These are phyloP conservation scores for Eustalomyia histrio DNA, from an alignment of 2,888 invertebrate genomes.

Conservation along the genomic window DNA sequence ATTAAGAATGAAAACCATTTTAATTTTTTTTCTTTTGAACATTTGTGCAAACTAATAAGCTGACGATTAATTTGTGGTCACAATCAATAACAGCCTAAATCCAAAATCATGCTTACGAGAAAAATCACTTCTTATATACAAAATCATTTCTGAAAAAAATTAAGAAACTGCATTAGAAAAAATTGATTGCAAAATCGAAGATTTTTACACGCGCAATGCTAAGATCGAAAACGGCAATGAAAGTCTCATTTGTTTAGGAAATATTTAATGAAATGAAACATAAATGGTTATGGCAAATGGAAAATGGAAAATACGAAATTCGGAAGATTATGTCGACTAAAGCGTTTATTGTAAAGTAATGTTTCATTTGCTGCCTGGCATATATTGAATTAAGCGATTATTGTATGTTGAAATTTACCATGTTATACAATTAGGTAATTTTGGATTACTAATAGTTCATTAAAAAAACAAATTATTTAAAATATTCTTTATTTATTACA, in stretches of 20 bases:
- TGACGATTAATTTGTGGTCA: no score
- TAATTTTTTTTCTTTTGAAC: no score
- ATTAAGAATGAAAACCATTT: no score
- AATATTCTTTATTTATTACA: background rate
- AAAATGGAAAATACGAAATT: constrained; percentile 6
- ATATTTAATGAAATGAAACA: constrained; percentile 22
- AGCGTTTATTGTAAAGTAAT: constrained; percentile 18
- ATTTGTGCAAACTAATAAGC: no score
- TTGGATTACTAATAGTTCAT: constrained; percentile 4
- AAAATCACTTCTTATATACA: no score
- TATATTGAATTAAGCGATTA: no score
- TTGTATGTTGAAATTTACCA: constrained; percentile 6
- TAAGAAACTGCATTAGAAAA: no score
- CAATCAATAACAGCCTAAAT: no score
- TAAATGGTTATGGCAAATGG: background rate
- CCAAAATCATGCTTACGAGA: no score
- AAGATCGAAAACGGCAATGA: constrained; percentile 27
- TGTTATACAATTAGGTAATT: background rate
- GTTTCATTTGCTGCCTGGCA: constrained; percentile 16
- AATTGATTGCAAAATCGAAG: constrained; percentile 16
- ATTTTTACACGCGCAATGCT: constrained; percentile 14
- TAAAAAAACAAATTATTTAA: constrained; percentile 7
- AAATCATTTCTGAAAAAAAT: no score
- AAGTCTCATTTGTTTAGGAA: constrained; percentile 17
- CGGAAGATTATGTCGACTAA: no score